Evolutionary conservation across 2,888 invertebrate genomes (phyloP), one percentile per base, ranked within the genome.

Genomic region (Chalcosyrphus nemorum): DNA sequence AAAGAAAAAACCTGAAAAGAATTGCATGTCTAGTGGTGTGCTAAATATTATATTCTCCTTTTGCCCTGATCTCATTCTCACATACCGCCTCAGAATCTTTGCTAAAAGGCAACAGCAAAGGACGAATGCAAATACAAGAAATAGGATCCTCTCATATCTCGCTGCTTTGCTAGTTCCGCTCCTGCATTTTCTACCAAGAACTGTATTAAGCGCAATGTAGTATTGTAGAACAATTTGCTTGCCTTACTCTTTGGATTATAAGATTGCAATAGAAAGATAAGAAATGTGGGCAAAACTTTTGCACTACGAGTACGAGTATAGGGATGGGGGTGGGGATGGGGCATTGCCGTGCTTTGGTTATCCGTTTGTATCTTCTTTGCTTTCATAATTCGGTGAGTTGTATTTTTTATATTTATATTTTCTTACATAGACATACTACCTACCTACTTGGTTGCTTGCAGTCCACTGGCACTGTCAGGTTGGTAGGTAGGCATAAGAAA

Each of bases 21-120:
- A 56, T 56, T 68, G 19, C 43, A 43, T 70, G 45, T 45, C 56
- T 70, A 57, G 54, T 35, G 32, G 43, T 70, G 68, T 56, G 56
- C 45, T 70, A 45, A 70, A 57, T 70, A 57, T 70, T 29, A 57
- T 70, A 57, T 70, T 21, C 32, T 70, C 13, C 68, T 54, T 56
- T 68, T 56, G 11, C 38, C 27, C 54, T 43, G 54, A 54, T 54
- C 19, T 32, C 27, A 54, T 66, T 52, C 52, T 52, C 52, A 52
- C 35, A 66, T 52, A 38, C 32, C 32, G 21, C 17, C 24, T 38
- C 50, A 32, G 32, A 56, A 13, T 56, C 21, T 45, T 57, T 70
- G 21, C 15, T 41, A 24, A 45, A 45, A 45, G 21, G 56, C 56
- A 57, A 32, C 32, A 70, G 54, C 19, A 32, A 24, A 52, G 24